Evolutionary conservation across 2,113 vertebrate species (phyloP).

Genomic region (Indri indri): DNA sequence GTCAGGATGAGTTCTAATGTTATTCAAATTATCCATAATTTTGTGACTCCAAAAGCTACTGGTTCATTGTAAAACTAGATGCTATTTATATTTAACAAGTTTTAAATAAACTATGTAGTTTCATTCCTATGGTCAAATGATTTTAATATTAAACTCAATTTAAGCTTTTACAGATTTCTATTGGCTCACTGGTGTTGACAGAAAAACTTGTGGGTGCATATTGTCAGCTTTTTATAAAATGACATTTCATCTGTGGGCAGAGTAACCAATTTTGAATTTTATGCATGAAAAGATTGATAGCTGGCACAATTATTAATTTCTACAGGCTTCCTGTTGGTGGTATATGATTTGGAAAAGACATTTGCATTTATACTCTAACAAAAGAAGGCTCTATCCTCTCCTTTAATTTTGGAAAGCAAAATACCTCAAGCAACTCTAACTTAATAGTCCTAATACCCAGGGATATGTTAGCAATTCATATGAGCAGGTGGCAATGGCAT

Average conservation of each 20-base stretch:
- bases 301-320: slow-evolving; percentile 71
- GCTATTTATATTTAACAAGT: not conserved
- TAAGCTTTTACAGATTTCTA: slow-evolving; percentile 46
- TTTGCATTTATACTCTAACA: slow-evolving; percentile 67
- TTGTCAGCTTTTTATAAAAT: slow-evolving; percentile 70
- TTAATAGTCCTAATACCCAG: not conserved
- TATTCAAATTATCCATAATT: not conserved
- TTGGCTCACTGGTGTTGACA: slow-evolving; percentile 64
- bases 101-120: not conserved
- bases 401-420: slow-evolving; percentile 51
- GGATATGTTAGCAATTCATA: not conserved
- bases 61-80: not conserved
- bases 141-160: slow-evolving; percentile 41
- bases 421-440: slow-evolving; percentile 5
- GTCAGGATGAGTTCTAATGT: not conserved
- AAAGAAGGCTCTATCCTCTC: slow-evolving; percentile 48
- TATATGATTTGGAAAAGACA: slow-evolving; percentile 62
- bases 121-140: slow-evolving; percentile 9
- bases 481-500: not conserved
- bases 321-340: slow-evolving; percentile 54
- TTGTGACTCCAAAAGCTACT: not conserved
- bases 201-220: slow-evolving; percentile 36
- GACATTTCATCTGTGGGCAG: slow-evolving; percentile 72
- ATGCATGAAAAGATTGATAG: slow-evolving; percentile 72
- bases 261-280: slow-evolving; percentile 70